Conservation (phyloP, 1,140 invertebrate species). For the Zaprionus davidi region DNA sequence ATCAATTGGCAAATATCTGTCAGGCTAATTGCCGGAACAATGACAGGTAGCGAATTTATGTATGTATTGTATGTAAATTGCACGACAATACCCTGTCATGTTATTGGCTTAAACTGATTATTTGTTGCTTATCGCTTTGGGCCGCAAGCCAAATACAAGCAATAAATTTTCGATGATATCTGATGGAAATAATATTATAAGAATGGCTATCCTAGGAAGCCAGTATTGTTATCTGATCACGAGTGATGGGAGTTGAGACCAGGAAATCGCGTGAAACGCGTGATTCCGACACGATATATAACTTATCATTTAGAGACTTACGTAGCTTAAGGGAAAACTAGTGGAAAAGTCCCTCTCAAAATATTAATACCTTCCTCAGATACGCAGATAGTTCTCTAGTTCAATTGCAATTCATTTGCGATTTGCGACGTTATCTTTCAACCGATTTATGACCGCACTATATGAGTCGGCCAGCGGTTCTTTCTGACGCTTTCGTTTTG, state of each 20-base stretch:
- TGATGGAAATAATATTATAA: conserved; percentile 3
- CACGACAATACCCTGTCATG: conserved; percentile 10
- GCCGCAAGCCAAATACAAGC: conserved; percentile 16
- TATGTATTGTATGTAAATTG: conserved; percentile 24
- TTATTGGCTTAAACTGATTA: conserved; percentile 34
- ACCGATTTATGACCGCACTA: conserved; percentile 23
- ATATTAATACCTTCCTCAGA: background rate
- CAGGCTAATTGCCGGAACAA: background rate
- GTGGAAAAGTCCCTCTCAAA: background rate
- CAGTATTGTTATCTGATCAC: background rate
- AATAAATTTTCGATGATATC: conserved; percentile 16
- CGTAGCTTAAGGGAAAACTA: background rate
- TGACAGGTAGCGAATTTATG: background rate
- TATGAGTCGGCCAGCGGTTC: conserved; percentile 5
- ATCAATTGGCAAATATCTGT: conserved; percentile 9
- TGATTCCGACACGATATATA: background rate
- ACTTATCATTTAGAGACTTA: background rate
- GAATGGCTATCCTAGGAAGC: background rate
- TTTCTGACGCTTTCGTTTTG: conserved; percentile 17
- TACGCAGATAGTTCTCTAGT: background rate
- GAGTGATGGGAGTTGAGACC: background rate
- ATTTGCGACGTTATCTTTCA: conserved; percentile 15
- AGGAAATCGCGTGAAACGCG: background rate
- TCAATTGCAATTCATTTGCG: conserved; percentile 28
- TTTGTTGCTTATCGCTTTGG: conserved; percentile 21